Conservation (phyloP, 2,888 invertebrate species). For the Elegia similella region DNA sequence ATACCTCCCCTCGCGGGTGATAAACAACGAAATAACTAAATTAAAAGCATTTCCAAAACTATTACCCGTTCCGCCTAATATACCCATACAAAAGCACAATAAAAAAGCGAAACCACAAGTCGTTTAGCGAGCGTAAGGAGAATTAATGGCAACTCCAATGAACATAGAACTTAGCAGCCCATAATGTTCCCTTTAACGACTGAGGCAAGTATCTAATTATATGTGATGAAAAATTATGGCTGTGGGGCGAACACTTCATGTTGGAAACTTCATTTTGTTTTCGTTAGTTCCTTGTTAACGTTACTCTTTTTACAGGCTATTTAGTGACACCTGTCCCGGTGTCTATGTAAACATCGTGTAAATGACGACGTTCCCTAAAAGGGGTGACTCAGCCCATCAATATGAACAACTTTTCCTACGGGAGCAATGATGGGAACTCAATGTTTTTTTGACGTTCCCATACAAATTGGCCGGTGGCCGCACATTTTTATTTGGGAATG, state of each 20-base stretch:
- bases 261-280: background rate
- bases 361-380: no score
- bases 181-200: conserved; percentile 26
- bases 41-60: background rate
- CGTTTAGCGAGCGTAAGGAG: conserved; percentile 22
- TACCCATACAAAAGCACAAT: conserved; percentile 6
- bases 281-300: background rate
- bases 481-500: no score
- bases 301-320: background rate
- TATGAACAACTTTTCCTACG: no score
- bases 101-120: conserved; percentile 18
- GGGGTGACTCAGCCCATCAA: no score
- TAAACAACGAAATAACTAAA: background rate
- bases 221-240: conserved; percentile 28
- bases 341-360: no score
- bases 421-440: no score
- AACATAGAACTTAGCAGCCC: conserved; percentile 23
- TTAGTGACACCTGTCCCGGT: no score
- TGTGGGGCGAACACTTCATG: conserved; percentile 1
- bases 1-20: background rate
- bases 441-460: no score
- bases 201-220: conserved; percentile 27
- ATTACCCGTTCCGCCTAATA: conserved; percentile 1
- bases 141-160: conserved; percentile 24
- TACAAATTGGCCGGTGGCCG: no score